A percentile compares a stretch with the other conserved stretches of the same genome.
These are phyloP conservation scores for Tenebrosternarchus preto DNA, from an alignment of 2,113 vertebrate genomes.

Conservation along the genomic window DNA sequence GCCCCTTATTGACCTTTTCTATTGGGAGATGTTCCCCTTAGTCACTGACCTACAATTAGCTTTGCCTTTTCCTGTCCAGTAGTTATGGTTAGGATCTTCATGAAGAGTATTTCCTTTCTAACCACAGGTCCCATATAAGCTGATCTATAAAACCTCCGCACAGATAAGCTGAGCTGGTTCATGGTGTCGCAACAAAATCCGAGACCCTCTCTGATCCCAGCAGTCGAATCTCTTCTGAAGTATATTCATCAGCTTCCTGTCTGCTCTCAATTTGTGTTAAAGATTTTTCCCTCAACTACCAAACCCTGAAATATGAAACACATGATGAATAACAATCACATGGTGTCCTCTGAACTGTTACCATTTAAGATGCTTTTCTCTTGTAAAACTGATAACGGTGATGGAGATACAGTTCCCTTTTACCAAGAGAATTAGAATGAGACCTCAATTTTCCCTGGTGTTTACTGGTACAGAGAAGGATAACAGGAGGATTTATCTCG, in stretches of 20 bases:
- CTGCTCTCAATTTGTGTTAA: background rate
- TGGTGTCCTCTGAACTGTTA: background rate
- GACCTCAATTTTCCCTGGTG: background rate
- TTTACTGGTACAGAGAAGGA: background rate
- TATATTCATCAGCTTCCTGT: background rate
- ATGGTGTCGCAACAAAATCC: background rate
- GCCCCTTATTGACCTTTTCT: background rate
- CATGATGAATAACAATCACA: background rate
- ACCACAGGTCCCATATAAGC: no score
- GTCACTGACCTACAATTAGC: no score
- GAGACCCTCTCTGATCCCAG: background rate
- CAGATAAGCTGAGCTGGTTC: slow-evolving; percentile 10
- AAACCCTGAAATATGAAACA: background rate
- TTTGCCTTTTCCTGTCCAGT: background rate
- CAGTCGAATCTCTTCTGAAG: background rate
- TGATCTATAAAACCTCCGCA: background rate
- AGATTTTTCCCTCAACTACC: background rate
- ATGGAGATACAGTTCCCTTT: background rate
- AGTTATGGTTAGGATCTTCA: background rate
- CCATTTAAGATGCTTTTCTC: background rate
- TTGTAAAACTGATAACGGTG: background rate
- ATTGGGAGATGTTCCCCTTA: background rate
- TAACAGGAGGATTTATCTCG: background rate
- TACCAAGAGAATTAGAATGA: background rate
- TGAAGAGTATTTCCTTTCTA: no score